A percentile compares a stretch with the other conserved stretches of the same genome.
Conservation (phyloP, 2,113 vertebrate genomes). For the Pygoscelis antarcticus region DNA sequence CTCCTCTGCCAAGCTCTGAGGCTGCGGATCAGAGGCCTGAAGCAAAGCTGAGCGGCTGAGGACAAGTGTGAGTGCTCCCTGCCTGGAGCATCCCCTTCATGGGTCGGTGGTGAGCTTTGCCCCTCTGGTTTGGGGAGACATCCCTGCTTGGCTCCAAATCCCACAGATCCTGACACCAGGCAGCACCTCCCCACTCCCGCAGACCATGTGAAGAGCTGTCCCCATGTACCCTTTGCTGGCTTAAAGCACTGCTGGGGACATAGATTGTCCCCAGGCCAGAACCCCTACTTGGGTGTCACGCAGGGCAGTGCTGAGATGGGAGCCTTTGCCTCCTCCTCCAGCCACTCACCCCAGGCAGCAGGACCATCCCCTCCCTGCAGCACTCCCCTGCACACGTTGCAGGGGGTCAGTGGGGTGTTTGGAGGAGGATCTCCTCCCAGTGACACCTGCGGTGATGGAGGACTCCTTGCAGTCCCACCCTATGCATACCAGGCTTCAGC, state of each 20-base stretch:
- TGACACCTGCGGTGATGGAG: not conserved
- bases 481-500: not conserved
- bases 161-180: rapidly evolving
- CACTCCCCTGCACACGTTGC: rapidly evolving
- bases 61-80: rapidly evolving
- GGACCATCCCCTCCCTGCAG: not conserved
- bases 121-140: not conserved
- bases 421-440: not conserved
- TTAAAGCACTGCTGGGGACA: rapidly evolving
- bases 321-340: not conserved
- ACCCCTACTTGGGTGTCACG: too few relatives aligned
- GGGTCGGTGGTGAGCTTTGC: not conserved
- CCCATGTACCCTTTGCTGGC: not conserved
- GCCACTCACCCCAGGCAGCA: rapidly evolving
- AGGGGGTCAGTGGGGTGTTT: rapidly evolving
- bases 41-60: not conserved
- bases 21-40: rapidly evolving
- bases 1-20: not conserved
- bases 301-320: not conserved
- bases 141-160: not conserved
- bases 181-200: not conserved
- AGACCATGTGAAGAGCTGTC: not conserved
- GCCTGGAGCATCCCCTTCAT: not conserved
- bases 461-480: rapidly evolving
- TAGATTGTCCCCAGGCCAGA: not conserved